Evolutionary conservation across 2,797 vertebrate species (phyloP).

Genomic region (Phrynocephalus guinanensis): DNA sequence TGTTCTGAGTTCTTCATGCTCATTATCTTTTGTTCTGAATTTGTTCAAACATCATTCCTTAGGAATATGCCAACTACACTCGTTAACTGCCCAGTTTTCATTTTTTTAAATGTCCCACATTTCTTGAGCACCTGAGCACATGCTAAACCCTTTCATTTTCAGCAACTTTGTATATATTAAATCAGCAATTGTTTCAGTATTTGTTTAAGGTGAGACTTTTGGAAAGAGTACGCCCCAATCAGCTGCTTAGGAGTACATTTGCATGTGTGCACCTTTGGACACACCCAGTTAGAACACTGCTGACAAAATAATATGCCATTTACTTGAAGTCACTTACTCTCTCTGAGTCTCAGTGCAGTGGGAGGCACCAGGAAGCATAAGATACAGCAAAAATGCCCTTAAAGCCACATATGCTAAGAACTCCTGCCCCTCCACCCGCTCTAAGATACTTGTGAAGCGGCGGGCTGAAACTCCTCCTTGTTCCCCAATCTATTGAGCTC

Average conservation of each 20-base stretch:
- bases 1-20: neutral
- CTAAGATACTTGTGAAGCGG: neutral
- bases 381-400: no score
- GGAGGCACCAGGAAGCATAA: no score
- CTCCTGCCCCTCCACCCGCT: no score
- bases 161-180: neutral
- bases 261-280: neutral
- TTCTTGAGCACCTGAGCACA: neutral
- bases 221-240: neutral
- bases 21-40: neutral
- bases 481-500: slow-evolving; percentile 26
- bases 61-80: neutral
- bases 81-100: no score
- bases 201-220: neutral
- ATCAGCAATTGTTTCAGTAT: neutral
- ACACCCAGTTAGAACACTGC: neutral
- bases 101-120: neutral
- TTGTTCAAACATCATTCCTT: neutral
- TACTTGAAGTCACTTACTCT: neutral
- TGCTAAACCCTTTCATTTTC: neutral
- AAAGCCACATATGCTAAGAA: no score
- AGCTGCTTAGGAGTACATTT: neutral
- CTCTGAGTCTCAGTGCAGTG: no score
- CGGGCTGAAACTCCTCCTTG: slow-evolving; percentile 1
- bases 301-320: neutral